Evolutionary conservation across 2,888 invertebrate genomes (phyloP).

Genomic region (Sthenelais limicola): DNA sequence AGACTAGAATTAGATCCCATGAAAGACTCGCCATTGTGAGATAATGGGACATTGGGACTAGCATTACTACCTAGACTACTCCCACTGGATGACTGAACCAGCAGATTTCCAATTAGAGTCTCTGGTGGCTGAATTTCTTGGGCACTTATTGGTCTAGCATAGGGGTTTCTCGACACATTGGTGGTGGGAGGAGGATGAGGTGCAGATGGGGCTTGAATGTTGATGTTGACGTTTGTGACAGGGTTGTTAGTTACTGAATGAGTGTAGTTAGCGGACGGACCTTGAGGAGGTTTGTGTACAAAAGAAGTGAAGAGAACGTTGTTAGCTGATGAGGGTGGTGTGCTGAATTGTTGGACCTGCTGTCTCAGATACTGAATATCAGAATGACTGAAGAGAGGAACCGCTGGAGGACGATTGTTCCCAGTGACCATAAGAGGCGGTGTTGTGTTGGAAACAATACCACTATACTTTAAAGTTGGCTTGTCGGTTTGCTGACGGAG

Average conservation of each 20-base stretch:
- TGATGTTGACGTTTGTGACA: neutral
- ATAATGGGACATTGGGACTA: neutral
- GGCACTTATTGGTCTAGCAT: conserved; percentile 14
- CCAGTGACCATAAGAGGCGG: conserved; percentile 9
- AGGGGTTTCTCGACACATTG: conserved; percentile 15
- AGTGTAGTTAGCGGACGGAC: neutral
- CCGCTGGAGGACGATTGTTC: conserved; percentile 12
- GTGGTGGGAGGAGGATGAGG: neutral
- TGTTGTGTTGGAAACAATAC: neutral
- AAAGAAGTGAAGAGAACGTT: conserved; percentile 22
- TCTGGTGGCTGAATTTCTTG: conserved; percentile 28
- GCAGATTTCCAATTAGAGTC: neutral
- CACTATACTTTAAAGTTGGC: conserved; percentile 22
- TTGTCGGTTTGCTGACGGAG: conserved; percentile 10
- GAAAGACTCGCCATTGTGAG: neutral
- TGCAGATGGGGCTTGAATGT: neutral
- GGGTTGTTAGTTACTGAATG: conserved; percentile 4
- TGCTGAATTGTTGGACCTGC: conserved; percentile 18
- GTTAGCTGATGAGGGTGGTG: neutral
- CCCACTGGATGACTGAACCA: neutral
- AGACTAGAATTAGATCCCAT: neutral
- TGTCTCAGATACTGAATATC: conserved; percentile 35
- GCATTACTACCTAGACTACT: neutral
- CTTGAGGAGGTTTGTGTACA: conserved; percentile 6
- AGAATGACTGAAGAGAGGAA: conserved; percentile 24